These are phyloP conservation scores for Micronycteris hirsuta DNA, from an alignment of 2,113 vertebrate species.

Conservation along the genomic window DNA sequence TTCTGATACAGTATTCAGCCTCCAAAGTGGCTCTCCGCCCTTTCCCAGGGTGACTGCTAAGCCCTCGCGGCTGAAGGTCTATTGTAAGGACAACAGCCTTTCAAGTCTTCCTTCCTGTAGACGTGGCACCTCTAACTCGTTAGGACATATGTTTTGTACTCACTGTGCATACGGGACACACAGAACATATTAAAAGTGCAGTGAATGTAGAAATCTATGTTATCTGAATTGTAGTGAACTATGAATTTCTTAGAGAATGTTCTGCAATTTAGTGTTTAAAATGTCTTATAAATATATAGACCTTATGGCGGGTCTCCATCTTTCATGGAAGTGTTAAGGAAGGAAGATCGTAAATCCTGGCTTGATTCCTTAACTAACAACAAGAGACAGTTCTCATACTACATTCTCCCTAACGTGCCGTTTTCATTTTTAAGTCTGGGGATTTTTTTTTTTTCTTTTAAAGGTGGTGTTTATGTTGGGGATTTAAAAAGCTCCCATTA, in stretches of 20 bases:
- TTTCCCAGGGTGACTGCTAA: not conserved
- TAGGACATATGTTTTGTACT: not conserved
- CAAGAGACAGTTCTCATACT: not conserved
- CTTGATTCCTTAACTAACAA: slow-evolving; percentile 36
- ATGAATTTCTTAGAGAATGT: not conserved
- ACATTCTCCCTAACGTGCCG: not conserved
- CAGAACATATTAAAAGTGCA: not conserved
- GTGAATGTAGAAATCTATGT: not conserved
- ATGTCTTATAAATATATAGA: not conserved
- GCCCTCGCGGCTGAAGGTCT: not conserved
- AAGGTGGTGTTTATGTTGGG: slow-evolving; percentile 17
- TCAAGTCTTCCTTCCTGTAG: not conserved
- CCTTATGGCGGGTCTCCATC: not conserved
- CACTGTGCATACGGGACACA: not conserved
- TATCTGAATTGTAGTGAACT: not conserved
- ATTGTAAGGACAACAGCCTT: not conserved
- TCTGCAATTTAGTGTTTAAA: not conserved
- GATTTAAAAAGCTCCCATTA: not conserved
- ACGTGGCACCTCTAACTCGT: not conserved
- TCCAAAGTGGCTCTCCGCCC: not conserved
- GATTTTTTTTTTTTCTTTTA: not conserved
- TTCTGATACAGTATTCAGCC: not conserved
- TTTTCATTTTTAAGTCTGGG: not conserved
- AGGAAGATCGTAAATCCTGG: slow-evolving; percentile 21
- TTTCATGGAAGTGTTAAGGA: not conserved